A percentile compares a stretch with the other conserved stretches of the same genome.
Evolutionary conservation across 2,797 vertebrate genomes (phyloP).

Genomic region (Gallinago stenura): DNA sequence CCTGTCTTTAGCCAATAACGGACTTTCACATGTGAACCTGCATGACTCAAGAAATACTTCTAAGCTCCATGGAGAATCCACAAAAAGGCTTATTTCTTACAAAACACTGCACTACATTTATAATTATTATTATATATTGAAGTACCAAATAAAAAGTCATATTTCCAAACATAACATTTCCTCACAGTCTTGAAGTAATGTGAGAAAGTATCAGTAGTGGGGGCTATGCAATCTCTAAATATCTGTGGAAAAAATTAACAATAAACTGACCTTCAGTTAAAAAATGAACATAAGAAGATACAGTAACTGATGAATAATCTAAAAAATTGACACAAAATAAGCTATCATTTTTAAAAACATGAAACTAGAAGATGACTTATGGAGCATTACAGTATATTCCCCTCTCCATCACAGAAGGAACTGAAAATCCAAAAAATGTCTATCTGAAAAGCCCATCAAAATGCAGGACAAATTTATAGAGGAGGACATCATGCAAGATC

Average conservation of each 20-base stretch:
- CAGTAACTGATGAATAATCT: background rate
- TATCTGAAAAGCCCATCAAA: background rate
- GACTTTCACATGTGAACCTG: background rate
- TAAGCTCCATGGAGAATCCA: background rate
- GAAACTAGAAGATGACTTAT: background rate
- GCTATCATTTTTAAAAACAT: background rate
- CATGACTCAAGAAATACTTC: background rate
- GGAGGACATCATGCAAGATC: background rate
- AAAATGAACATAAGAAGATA: background rate
- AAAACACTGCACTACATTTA: background rate
- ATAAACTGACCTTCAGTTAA: background rate
- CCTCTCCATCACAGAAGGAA: background rate
- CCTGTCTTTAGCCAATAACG: background rate
- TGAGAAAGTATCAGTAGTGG: background rate
- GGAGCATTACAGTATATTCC: background rate
- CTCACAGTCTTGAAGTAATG: background rate
- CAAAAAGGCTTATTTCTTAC: background rate
- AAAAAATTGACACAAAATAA: background rate
- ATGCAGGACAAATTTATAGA: background rate
- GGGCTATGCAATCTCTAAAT: background rate
- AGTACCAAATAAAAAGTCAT: background rate
- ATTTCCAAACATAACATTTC: background rate
- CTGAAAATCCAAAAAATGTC: background rate
- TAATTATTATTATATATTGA: background rate
- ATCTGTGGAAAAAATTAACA: background rate